Base-by-base conservation (phyloP, 1,140 invertebrate genomes). In the Pogonomyrmex barbatus region DNA sequence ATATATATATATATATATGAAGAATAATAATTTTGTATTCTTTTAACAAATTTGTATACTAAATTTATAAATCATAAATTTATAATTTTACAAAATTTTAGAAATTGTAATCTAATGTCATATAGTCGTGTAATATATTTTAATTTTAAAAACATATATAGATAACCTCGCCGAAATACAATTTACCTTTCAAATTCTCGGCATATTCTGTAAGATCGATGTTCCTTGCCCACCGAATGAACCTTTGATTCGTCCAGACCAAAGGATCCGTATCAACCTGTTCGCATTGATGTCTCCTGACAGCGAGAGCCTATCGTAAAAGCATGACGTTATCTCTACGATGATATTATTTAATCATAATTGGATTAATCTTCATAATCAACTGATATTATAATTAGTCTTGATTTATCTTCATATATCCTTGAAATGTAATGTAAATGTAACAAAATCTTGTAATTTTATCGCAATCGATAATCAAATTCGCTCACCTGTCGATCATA, bases 171-270 rank as follows among this genome's bases (percentile, higher is more conserved):
- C 12, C 12, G 75, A 45, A 77, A 10, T 47, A 10, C 30, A 45
- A 39, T 68, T 85, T 94, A 98, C 98, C 98, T 97, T 98, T 98
- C n/a, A 99, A 95, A 94, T 99, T 99, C 86, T 98, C 98, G 87
- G 98, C 97, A 93, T 98, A 99, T 96, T 99, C 98, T 65, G 97
- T 97, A 90, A 99, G 96, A 95, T 99, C 98, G 92, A 99, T 99
- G 93, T 97, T 98, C 90, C 97, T 96, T 33, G 98, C 97, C 98
- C 98, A 99, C 91, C 97, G 96, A 85, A 99, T 97, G 92, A 99
- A 98, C 92, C 98, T 96, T 91, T 98, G 97, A 95, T 99, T 99
- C 85, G 98, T 99, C 98, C 98, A 99, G 33, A 99, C 98, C 75
- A 99, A 95, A 56, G 98, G 98, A 96, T 99, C 98, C 30, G 97